These are phyloP conservation scores for Trimorus sp. DNA, from an alignment of 2,888 invertebrate species.

Conservation along the genomic window DNA sequence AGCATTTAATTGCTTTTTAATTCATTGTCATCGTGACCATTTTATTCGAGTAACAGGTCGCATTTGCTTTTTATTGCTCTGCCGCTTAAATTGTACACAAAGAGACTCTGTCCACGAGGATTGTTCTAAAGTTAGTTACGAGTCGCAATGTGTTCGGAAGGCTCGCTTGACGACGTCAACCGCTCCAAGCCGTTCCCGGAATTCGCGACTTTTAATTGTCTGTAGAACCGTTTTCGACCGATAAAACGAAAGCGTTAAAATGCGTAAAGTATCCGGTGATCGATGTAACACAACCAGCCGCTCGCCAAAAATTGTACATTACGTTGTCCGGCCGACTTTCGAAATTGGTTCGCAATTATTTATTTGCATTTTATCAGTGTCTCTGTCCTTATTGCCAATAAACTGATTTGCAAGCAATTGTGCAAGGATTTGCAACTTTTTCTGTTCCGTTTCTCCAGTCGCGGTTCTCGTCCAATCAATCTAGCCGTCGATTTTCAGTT, in stretches of 20 bases:
- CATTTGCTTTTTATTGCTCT: constrained; percentile 45
- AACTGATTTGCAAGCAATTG: constrained; percentile 51
- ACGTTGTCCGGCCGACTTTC: constrained; percentile 33
- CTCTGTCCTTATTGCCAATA: constrained; percentile 37
- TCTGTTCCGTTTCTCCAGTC: too few species aligned
- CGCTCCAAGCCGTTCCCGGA: constrained; percentile 64
- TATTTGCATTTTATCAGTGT: constrained; percentile 57
- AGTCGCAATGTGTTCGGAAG: constrained; percentile 68
- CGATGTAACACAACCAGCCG: constrained; percentile 43
- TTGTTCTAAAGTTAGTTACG: constrained; percentile 42
- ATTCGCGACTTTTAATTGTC: constrained; percentile 28
- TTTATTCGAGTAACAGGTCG: constrained; percentile 27
- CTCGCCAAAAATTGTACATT: constrained; percentile 37
- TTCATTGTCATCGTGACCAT: too few species aligned
- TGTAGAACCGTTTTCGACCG: constrained; percentile 27
- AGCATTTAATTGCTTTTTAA: too few species aligned
- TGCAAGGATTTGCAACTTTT: too few species aligned
- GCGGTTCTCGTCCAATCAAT: too few species aligned
- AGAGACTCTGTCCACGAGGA: constrained; percentile 57
- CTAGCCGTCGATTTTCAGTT: too few species aligned
- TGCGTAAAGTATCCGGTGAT: constrained; percentile 41
- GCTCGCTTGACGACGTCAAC: constrained; percentile 76
- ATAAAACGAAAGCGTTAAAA: too few species aligned
- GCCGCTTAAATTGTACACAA: constrained; percentile 45
- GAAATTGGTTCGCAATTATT: constrained; percentile 54